Conservation (phyloP, 2,888 invertebrate species). For the Eumacrocentrus americanus region DNA sequence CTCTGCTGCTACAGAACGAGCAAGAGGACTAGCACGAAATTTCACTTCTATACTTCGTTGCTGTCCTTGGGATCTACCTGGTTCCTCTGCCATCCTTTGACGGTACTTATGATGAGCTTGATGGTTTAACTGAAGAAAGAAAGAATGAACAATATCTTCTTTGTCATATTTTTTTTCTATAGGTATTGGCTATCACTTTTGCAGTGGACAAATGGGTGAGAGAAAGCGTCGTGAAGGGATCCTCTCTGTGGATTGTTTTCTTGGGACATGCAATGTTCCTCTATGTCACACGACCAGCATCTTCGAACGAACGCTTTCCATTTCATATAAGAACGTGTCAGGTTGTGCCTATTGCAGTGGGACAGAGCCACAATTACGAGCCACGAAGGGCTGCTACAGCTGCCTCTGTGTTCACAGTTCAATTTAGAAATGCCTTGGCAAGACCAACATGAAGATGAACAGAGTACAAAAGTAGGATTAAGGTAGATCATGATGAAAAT, state of each 20-base stretch:
- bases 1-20: conserved; percentile 61
- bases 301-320: conserved; percentile 52
- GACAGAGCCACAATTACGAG: conserved; percentile 52
- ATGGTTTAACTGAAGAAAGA: neutral
- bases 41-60: conserved; percentile 50
- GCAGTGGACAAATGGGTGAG: conserved; percentile 79
- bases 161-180: conserved; percentile 27
- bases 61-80: conserved; percentile 52
- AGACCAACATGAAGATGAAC: conserved; percentile 3
- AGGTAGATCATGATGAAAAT: neutral
- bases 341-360: conserved; percentile 49
- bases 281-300: conserved; percentile 51
- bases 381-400: conserved; percentile 42
- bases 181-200: conserved; percentile 74
- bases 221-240: conserved; percentile 70
- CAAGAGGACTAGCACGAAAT: conserved; percentile 44
- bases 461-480: no score
- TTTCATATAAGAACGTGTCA: conserved; percentile 56
- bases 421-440: conserved; percentile 24
- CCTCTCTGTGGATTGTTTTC: conserved; percentile 50
- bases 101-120: conserved; percentile 38
- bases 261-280: conserved; percentile 52
- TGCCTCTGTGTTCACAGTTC: conserved; percentile 45
- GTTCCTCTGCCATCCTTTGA: conserved; percentile 54
- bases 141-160: conserved; percentile 10